phyloP scores from a whole-genome alignment of 2,797 vertebrate genomes.

The Hoplostethus mediterraneus region DNA sequence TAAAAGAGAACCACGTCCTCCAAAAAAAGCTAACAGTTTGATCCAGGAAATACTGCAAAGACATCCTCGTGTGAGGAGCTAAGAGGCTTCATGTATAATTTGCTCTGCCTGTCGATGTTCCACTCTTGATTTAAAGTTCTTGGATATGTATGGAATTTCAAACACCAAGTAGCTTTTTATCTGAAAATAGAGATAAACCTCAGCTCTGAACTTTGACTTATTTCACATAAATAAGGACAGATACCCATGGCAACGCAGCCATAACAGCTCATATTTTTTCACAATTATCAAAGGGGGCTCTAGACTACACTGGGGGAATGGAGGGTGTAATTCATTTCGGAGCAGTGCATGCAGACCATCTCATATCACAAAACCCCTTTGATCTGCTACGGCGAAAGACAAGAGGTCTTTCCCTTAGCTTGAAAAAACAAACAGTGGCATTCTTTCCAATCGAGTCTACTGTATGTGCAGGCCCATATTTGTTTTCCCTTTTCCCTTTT shows the following conservation, averaged over 20 bases:
- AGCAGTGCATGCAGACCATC: slow-evolving; percentile 52
- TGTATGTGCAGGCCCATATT: slow-evolving; percentile 76
- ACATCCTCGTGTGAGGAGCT: slow-evolving; percentile 61
- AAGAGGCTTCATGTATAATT: slow-evolving; percentile 89
- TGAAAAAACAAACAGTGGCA: slow-evolving; percentile 80
- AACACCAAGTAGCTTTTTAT: slow-evolving; percentile 80
- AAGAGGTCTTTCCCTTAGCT: slow-evolving; percentile 59
- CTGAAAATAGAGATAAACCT: slow-evolving; percentile 60
- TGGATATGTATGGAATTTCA: slow-evolving; percentile 83
- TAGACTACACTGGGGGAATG: slow-evolving; percentile 43
- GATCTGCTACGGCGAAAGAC: slow-evolving; percentile 66
- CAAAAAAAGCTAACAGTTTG: slow-evolving; percentile 59
- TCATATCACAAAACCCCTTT: slow-evolving; percentile 73
- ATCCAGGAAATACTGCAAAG: slow-evolving; percentile 71
- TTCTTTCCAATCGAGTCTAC: slow-evolving; percentile 81
- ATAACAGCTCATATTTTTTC: slow-evolving; percentile 65
- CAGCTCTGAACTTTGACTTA: slow-evolving; percentile 76
- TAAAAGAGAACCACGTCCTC: slow-evolving; percentile 52
- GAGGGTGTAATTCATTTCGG: slow-evolving; percentile 55
- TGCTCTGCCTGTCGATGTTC: slow-evolving; percentile 82
- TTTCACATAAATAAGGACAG: slow-evolving; percentile 71
- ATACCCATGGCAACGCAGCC: slow-evolving; percentile 70
- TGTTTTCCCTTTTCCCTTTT: slow-evolving; percentile 66
- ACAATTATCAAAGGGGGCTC: slow-evolving; percentile 63
- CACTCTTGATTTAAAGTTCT: slow-evolving; percentile 79